Evolutionary conservation across 2,797 vertebrate species (phyloP).

Genomic region (Artibeus jamaicensis): DNA sequence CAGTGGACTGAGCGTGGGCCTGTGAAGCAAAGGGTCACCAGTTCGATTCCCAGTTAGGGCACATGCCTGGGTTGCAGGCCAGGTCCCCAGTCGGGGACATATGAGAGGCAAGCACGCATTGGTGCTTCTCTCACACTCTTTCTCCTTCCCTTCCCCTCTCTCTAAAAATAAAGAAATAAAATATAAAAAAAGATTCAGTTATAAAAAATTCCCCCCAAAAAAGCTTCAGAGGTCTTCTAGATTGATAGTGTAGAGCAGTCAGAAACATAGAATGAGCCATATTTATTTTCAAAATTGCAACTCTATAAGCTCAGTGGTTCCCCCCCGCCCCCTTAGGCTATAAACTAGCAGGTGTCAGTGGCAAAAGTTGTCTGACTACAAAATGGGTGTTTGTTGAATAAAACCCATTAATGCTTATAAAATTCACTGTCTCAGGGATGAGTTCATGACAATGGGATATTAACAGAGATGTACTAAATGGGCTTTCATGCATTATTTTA

Average conservation of each 20-base stretch:
- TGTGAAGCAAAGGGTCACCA: no score
- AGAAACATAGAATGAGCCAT: constrained; percentile 57
- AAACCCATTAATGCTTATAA: constrained; percentile 65
- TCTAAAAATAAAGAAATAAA: no score
- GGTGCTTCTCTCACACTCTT: no score
- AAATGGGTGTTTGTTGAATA: constrained; percentile 71
- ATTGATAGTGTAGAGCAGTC: constrained; percentile 36
- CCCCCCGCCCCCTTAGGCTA: constrained; percentile 20
- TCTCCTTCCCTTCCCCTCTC: no score
- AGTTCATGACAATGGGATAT: constrained; percentile 40
- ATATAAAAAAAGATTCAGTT: no score
- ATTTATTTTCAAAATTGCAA: constrained; percentile 62
- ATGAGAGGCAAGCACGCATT: no score
- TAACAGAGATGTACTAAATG: constrained; percentile 49
- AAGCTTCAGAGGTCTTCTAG: constrained; percentile 36
- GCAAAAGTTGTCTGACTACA: constrained; percentile 54
- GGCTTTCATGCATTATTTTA: constrained; percentile 60
- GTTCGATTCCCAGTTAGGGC: no score
- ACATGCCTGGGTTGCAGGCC: no score
- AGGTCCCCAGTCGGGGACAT: no score
- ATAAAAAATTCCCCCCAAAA: constrained; percentile 14
- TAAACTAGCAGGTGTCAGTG: constrained; percentile 68
- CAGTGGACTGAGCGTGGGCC: no score
- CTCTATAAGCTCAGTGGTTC: constrained; percentile 48
- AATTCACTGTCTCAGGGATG: constrained; percentile 47